These are phyloP conservation scores for Podarcis raffonei DNA, from an alignment of 2,113 vertebrate genomes.

Conservation along the genomic window DNA sequence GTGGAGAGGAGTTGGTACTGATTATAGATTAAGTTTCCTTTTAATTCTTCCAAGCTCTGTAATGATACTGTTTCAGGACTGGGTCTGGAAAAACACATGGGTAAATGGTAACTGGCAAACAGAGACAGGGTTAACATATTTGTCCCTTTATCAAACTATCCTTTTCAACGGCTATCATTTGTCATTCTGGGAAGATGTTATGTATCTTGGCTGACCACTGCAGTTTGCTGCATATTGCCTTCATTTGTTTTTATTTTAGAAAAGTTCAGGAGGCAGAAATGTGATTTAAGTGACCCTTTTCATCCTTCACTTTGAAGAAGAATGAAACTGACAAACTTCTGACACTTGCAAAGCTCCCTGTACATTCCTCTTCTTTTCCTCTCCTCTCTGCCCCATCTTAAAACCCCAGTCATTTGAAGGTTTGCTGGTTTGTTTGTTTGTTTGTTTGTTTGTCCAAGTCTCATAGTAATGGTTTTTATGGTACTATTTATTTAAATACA, in stretches of 20 bases:
- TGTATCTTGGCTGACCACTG: constrained; percentile 50
- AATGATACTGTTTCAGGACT: background rate
- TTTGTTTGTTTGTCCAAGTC: background rate
- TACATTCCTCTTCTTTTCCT: background rate
- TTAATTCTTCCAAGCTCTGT: background rate
- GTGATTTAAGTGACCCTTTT: constrained; percentile 35
- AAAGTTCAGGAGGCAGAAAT: constrained; percentile 40
- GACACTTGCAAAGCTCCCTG: constrained; percentile 1
- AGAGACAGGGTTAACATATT: constrained; percentile 27
- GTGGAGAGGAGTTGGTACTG: background rate
- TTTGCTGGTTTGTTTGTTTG: background rate
- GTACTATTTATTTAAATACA: background rate
- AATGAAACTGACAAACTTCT: background rate
- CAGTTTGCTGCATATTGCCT: constrained; percentile 21
- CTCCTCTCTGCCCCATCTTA: background rate
- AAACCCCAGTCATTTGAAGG: background rate
- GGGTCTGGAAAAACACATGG: constrained; percentile 7
- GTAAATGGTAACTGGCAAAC: constrained; percentile 58
- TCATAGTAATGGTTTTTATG: background rate
- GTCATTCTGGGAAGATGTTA: constrained; percentile 49
- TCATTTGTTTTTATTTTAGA: constrained; percentile 39
- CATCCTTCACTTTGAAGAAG: constrained; percentile 42
- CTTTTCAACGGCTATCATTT: constrained; percentile 59
- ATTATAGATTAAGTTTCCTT: too few species aligned
- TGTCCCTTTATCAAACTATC: constrained; percentile 34